A percentile compares a stretch with the other conserved stretches of the same genome.
Evolutionary conservation across 2,113 vertebrate species (phyloP).

Genomic region (Psettodes erumei): DNA sequence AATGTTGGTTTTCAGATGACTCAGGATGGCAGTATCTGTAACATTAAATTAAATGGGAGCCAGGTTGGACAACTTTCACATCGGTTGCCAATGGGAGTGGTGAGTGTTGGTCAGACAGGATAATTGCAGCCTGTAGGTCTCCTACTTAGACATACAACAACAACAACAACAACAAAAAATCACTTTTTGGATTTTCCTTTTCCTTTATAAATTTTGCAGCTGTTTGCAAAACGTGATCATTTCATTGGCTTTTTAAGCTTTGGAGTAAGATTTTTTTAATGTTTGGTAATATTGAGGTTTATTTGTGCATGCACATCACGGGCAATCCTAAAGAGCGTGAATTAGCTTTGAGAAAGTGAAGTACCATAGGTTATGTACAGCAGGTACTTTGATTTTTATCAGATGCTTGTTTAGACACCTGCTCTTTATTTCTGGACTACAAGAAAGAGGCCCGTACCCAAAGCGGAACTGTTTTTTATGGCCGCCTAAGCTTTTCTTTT

Average conservation of each 20-base stretch:
- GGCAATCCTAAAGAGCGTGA: conserved; percentile 36
- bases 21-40: not conserved
- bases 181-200: not conserved
- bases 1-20: conserved; percentile 8
- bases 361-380: no score
- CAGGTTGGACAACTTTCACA: not conserved
- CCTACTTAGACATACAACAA: not conserved
- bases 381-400: conserved; percentile 50
- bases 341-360: conserved; percentile 17
- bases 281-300: conserved; percentile 12
- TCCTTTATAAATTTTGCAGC: no score
- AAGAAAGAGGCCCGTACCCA: conserved; percentile 12
- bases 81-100: not conserved
- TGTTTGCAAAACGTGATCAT: not conserved
- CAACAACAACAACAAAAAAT: no score
- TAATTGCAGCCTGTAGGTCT: not conserved
- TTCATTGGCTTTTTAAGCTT: not conserved
- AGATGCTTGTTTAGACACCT: conserved; percentile 55
- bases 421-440: conserved; percentile 38
- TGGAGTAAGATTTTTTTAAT: not conserved
- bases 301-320: conserved; percentile 15
- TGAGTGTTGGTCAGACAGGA: no score
- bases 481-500: conserved; percentile 34
- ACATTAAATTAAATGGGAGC: not conserved
- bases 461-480: not conserved